These are phyloP conservation scores for Xenus cinereus DNA, from an alignment of 2,113 vertebrate genomes.

Conservation along the genomic window DNA sequence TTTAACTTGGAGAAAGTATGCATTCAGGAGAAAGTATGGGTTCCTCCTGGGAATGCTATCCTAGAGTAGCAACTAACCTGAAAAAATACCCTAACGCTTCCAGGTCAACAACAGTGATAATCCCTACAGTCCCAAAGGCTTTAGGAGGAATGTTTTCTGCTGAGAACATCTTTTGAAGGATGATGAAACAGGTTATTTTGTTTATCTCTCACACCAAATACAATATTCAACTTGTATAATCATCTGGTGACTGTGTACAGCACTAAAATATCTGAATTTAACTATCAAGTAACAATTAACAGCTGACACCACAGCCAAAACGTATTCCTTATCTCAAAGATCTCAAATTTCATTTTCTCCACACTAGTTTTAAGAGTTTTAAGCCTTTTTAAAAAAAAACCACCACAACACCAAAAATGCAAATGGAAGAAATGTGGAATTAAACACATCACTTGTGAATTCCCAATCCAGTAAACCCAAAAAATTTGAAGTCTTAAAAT, in stretches of 20 bases:
- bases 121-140: too few relatives aligned
- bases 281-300: neutral
- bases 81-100: neutral
- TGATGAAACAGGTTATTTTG: neutral
- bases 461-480: neutral
- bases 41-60: neutral
- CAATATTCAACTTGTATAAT: neutral
- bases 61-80: neutral
- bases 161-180: neutral
- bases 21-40: neutral
- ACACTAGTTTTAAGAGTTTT: rapidly evolving
- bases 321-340: neutral
- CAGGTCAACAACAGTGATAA: neutral
- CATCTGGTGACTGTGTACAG: rapidly evolving
- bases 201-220: neutral
- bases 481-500: neutral
- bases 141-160: rapidly evolving
- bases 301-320: neutral
- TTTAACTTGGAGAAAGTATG: neutral
- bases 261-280: neutral
- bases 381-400: neutral
- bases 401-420: neutral
- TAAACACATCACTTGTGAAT: neutral
- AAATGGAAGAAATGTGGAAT: neutral
- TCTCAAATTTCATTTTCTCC: neutral